These are phyloP conservation scores for Fragum whitleyi DNA, from an alignment of 2,888 invertebrate species.

Conservation along the genomic window DNA sequence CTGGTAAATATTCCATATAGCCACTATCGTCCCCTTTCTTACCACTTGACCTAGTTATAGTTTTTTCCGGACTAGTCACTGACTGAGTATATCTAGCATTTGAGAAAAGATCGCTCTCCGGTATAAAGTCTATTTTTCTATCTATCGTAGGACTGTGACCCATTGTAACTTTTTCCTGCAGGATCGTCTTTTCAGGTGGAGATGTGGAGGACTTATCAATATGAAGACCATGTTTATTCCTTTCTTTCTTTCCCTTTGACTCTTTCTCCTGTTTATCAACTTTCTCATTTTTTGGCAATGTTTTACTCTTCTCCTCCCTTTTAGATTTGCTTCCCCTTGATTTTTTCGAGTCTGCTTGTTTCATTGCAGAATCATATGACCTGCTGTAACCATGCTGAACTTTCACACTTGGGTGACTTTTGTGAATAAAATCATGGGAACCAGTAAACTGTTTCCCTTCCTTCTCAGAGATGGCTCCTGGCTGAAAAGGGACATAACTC, in stretches of 20 bases:
- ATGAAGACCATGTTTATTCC: background rate
- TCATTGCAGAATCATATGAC: slow-evolving; percentile 54
- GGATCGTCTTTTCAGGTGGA: background rate
- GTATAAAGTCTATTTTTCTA: slow-evolving; percentile 48
- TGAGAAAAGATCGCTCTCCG: slow-evolving; percentile 61
- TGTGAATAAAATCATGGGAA: slow-evolving; percentile 34
- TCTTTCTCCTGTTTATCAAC: slow-evolving; percentile 29
- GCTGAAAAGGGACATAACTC: slow-evolving; percentile 71
- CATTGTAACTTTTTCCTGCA: slow-evolving; percentile 31
- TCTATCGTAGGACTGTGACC: slow-evolving; percentile 47
- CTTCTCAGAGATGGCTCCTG: slow-evolving; percentile 25
- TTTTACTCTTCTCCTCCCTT: slow-evolving; percentile 30
- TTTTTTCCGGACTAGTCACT: slow-evolving; percentile 16
- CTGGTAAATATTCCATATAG: slow-evolving; percentile 68
- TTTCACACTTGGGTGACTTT: slow-evolving; percentile 39
- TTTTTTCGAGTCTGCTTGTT: slow-evolving; percentile 29
- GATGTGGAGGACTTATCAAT: background rate
- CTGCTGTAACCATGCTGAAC: slow-evolving; percentile 58
- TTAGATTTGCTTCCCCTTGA: slow-evolving; percentile 14
- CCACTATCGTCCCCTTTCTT: slow-evolving; percentile 50
- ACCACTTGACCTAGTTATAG: background rate
- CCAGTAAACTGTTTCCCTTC: slow-evolving; percentile 11
- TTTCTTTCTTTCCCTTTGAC: slow-evolving; percentile 20
- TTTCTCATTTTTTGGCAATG: slow-evolving; percentile 15
- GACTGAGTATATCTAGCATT: slow-evolving; percentile 21